These are phyloP conservation scores for Stigmatopora nigra DNA, from an alignment of 2,113 vertebrate genomes.

Conservation along the genomic window DNA sequence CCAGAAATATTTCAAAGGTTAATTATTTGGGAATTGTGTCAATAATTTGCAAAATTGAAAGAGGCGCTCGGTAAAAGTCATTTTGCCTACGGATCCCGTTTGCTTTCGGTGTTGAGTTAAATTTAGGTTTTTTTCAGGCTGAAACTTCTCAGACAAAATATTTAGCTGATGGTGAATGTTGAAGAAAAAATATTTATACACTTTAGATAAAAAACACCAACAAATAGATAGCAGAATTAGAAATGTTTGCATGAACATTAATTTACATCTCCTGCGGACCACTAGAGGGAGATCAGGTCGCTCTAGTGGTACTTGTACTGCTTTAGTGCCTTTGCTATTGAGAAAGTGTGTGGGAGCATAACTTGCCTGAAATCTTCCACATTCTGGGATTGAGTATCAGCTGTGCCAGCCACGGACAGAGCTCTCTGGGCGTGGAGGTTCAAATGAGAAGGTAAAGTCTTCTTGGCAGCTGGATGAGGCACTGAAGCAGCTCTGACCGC, in stretches of 20 bases:
- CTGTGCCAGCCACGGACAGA: conserved; percentile 66
- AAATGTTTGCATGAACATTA: too few species aligned
- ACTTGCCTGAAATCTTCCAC: conserved; percentile 71
- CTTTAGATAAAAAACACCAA: not conserved
- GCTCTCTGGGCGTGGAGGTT: conserved; percentile 60
- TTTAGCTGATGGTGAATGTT: not conserved
- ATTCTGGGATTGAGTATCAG: conserved; percentile 60
- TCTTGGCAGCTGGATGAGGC: conserved; percentile 59
- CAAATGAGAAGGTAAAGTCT: conserved; percentile 48
- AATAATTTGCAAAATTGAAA: not conserved
- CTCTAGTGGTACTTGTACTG: too few species aligned
- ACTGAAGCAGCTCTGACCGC: conserved; percentile 68
- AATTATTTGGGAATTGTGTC: not conserved
- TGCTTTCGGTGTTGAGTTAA: not conserved
- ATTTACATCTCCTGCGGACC: too few species aligned
- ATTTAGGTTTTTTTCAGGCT: not conserved
- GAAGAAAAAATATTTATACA: not conserved
- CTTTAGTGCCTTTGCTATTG: too few species aligned
- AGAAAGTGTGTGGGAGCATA: not conserved
- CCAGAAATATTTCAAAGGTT: not conserved
- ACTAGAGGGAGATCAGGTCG: too few species aligned
- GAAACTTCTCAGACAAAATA: not conserved
- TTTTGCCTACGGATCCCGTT: not conserved
- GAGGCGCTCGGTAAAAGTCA: not conserved
- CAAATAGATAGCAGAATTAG: too few species aligned